Evolutionary conservation across 2,888 invertebrate species (phyloP).

Genomic region (Chirona hameri): DNA sequence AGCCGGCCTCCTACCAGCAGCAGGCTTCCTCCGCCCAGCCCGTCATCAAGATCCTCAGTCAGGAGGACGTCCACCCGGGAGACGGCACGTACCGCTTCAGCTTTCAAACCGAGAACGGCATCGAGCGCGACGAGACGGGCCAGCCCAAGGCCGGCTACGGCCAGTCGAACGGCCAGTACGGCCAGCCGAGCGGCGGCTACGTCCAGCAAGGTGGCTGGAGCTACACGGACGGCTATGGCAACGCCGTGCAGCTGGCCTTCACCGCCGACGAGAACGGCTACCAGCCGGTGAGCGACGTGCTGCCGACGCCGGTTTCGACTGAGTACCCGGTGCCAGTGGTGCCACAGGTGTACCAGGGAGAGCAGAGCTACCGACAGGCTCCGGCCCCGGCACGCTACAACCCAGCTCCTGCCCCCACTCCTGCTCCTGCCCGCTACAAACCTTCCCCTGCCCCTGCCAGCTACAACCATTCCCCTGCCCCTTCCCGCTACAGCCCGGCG

Average conservation of each 20-base stretch:
- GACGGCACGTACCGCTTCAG: conserved; percentile 24
- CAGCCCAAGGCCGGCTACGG: conserved; percentile 2
- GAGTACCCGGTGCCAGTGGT: not conserved
- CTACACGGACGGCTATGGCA: conserved; percentile 13
- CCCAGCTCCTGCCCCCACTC: too few species aligned
- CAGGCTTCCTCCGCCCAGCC: too few species aligned
- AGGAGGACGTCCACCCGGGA: conserved; percentile 6
- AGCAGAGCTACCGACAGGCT: not conserved
- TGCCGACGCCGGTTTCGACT: not conserved
- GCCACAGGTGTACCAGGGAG: not conserved
- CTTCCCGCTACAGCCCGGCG: too few species aligned
- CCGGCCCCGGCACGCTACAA: too few species aligned
- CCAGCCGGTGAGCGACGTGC: not conserved
- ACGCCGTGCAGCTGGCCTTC: not conserved
- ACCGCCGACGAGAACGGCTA: conserved; percentile 24
- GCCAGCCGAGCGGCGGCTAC: not conserved
- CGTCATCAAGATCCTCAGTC: conserved; percentile 10
- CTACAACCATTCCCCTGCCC: too few species aligned
- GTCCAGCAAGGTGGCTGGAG: conserved; percentile 5
- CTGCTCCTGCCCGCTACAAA: too few species aligned
- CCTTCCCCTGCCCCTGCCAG: too few species aligned
- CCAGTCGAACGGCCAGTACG: not conserved
- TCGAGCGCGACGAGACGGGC: conserved; percentile 14
- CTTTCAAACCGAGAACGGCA: not conserved
- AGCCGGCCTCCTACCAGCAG: too few species aligned